Evolutionary conservation across 2,797 vertebrate species (phyloP).

Genomic region (Acanthurus leucopareius): DNA sequence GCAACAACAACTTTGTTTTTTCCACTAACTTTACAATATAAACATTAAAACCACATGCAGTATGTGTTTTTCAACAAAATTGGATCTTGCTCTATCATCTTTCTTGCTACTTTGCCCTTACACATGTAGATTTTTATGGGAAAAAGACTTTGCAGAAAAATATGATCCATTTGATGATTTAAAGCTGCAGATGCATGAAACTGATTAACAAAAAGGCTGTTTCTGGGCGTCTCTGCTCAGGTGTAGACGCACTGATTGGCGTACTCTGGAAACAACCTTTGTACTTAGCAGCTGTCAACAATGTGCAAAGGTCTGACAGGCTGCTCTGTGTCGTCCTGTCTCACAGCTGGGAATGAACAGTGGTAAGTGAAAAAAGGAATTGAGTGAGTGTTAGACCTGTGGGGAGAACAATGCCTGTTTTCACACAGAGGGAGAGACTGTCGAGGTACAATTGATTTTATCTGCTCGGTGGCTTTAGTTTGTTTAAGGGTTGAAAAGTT

Average conservation of each 20-base stretch:
- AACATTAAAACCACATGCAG: constrained; percentile 8
- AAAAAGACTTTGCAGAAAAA: neutral
- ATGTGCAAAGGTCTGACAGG: constrained; percentile 28
- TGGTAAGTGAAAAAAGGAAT: constrained; percentile 54
- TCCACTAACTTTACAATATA: neutral
- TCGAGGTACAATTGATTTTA: constrained; percentile 36
- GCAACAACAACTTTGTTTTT: neutral
- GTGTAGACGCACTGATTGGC: neutral
- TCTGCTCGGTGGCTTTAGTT: constrained; percentile 24
- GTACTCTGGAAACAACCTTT: constrained; percentile 63
- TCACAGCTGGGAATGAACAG: constrained; percentile 23
- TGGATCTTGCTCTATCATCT: neutral
- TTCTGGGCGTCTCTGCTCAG: neutral
- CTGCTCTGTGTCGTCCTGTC: constrained; percentile 34
- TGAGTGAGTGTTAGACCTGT: constrained; percentile 11
- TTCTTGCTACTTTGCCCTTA: constrained; percentile 1
- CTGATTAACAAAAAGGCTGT: constrained; percentile 53
- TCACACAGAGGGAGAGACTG: constrained; percentile 23
- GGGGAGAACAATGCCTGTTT: constrained; percentile 47
- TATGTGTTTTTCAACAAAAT: constrained; percentile 17
- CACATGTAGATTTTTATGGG: neutral
- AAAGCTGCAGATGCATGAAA: constrained; percentile 2
- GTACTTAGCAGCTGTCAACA: constrained; percentile 39
- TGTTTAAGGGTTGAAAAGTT: constrained; percentile 58
- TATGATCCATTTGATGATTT: neutral